Percentiles rank a stretch among this genome's conserved stretches.
Evolutionary conservation across 2,888 invertebrate genomes (phyloP).

Genomic region (Sturmia bella): DNA sequence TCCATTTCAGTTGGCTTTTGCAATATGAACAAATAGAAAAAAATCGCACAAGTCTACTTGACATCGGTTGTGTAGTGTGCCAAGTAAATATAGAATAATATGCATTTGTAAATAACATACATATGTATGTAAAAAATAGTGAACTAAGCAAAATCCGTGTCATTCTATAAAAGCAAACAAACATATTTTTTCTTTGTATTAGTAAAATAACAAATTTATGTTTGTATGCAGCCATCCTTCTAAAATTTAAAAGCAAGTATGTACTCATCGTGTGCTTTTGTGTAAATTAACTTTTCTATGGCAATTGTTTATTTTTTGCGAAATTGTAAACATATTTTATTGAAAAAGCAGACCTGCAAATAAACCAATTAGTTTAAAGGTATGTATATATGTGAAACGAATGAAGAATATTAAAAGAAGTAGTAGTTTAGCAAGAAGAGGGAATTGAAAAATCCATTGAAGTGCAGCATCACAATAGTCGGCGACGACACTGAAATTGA

Average conservation of each 20-base stretch:
- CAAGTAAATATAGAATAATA: slow-evolving; percentile 41
- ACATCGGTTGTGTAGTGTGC: slow-evolving; percentile 50
- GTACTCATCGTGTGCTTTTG: not conserved
- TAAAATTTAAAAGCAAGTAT: too few relatives aligned
- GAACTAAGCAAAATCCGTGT: slow-evolving; percentile 47
- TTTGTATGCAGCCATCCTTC: not conserved
- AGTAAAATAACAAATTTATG: slow-evolving; percentile 2
- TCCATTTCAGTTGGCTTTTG: slow-evolving; percentile 4
- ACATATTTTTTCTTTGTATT: slow-evolving; percentile 8
- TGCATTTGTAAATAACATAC: slow-evolving; percentile 9
- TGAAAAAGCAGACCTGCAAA: not conserved
- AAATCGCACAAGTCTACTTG: slow-evolving; percentile 57
- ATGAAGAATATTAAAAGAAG: not conserved
- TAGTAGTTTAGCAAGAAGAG: slow-evolving; percentile 12
- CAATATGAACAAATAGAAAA: slow-evolving; percentile 1
- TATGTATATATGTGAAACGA: not conserved
- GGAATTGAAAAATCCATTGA: not conserved
- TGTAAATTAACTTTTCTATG: slow-evolving; percentile 18
- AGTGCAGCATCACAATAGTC: not conserved
- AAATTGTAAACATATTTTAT: slow-evolving; percentile 8
- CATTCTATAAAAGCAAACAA: slow-evolving; percentile 20
- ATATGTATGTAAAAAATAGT: not conserved
- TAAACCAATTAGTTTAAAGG: not conserved
- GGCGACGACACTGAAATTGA: slow-evolving; percentile 36
- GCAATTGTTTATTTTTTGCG: not conserved